Conservation (phyloP, 2,113 vertebrate species). For the Ciconia maguari region DNA sequence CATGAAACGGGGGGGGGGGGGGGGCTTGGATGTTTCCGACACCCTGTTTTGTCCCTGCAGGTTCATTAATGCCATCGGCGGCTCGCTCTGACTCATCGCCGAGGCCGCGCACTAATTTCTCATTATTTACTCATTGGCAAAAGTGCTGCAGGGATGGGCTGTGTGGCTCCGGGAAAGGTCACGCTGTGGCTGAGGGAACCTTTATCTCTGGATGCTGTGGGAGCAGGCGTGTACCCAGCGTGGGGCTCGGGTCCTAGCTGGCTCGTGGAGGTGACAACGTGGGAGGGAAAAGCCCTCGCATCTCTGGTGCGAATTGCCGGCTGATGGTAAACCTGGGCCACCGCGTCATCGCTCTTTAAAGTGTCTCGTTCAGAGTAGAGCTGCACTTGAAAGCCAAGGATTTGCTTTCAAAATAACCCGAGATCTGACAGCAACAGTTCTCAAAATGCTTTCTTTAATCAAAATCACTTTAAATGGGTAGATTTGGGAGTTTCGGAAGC, state of each 20-base stretch:
- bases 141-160: neutral
- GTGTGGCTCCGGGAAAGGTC: neutral
- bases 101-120: neutral
- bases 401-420: constrained; percentile 27
- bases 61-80: neutral
- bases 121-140: constrained; percentile 31
- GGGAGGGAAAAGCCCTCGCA: neutral
- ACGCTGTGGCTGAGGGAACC: neutral
- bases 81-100: neutral
- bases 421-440: neutral
- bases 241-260: neutral
- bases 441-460: constrained; percentile 44
- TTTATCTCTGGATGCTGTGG: neutral
- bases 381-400: neutral
- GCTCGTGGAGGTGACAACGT: rapidly evolving
- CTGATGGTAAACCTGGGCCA: neutral
- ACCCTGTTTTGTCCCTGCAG: neutral
- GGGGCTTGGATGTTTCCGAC: neutral
- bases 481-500: constrained; percentile 12
- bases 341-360: rapidly evolving
- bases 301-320: rapidly evolving
- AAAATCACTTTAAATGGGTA: constrained; percentile 45
- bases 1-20: neutral
- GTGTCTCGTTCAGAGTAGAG: neutral
- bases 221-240: neutral